Percentiles rank a stretch among this genome's conserved stretches.
These are phyloP conservation scores for Leucophenga montana DNA, from an alignment of 2,888 invertebrate genomes.

Conservation along the genomic window DNA sequence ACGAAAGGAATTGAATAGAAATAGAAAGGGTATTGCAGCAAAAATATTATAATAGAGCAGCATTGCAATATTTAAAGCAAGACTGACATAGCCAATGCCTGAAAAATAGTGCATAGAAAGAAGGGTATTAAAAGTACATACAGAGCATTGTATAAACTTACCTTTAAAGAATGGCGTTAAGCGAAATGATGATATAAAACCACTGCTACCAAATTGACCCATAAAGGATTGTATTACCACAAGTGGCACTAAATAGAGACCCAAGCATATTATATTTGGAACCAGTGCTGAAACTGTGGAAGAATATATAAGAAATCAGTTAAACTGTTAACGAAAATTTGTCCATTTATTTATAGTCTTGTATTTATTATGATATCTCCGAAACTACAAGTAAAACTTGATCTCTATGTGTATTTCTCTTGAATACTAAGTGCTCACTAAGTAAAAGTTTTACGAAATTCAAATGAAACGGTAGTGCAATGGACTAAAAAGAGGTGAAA, in stretches of 20 bases:
- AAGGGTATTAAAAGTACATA: background rate
- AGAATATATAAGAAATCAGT: background rate
- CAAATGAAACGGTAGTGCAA: too few species aligned
- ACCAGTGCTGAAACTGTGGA: conserved; percentile 55
- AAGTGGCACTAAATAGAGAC: conserved; percentile 87
- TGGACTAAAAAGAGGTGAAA: too few species aligned
- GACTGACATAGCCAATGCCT: conserved; percentile 90
- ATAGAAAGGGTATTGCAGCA: conserved; percentile 86
- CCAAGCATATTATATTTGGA: conserved; percentile 77
- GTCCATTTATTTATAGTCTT: too few species aligned
- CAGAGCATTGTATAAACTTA: conserved; percentile 68
- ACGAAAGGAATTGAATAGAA: conserved; percentile 81
- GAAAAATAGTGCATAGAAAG: conserved; percentile 28
- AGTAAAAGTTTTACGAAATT: too few species aligned
- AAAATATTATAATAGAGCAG: conserved; percentile 88
- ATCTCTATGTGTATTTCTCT: too few species aligned
- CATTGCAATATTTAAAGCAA: conserved; percentile 84
- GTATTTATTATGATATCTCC: too few species aligned
- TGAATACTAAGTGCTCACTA: too few species aligned
- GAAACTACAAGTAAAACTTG: too few species aligned
- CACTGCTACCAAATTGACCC: conserved; percentile 88
- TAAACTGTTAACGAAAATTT: background rate
- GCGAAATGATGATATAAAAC: conserved; percentile 86
- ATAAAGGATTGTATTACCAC: conserved; percentile 91
- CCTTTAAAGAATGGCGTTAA: conserved; percentile 91